Base-by-base conservation (phyloP, 2,888 invertebrate species). In the Hirudinaria manillensis region DNA sequence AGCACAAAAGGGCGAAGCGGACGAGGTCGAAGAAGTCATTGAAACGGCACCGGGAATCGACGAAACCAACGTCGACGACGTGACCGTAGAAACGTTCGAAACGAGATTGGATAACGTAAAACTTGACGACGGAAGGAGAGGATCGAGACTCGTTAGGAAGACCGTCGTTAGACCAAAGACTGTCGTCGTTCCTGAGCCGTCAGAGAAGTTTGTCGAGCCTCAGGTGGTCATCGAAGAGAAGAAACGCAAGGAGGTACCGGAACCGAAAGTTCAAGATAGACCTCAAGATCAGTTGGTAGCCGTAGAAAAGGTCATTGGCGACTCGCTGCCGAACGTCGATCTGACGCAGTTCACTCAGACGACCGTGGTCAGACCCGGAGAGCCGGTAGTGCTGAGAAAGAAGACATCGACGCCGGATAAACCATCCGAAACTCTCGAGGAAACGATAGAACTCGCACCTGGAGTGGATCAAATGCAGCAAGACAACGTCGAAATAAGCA, bases 11-110 rank as follows among this genome's bases (percentile, higher is more conserved):
- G 32, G 19, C 13, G 61, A 72, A n/a, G 61, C 72, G 6, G 72
- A 72, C 56, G 65, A 56, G 1, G 65, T 72, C 7, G 72, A 72
- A 72, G 72, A 72, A 36, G 53, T 72, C 3, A 32, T 67, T 6
- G 67, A 67, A 24, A 67, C 36, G 3, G 67, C 27, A 3, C 7
- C 67, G 4, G 67, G 67, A 67, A 32, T 67, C 32, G 67, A 67
- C 32, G 67, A 67, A 16, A 67, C 67, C 32, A 32, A 27, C 36
- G 32, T 34, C 24, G 6, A 24, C 29, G 29, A 67, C 21, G 21
- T 67, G 4, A 4, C 7, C 27, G 67, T 67, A 27, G 67, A 67
- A 32, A 67, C 32, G 27, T n/a, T 21, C 21, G 34, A 24, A 7
- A 24, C n/a, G n/a, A 24, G 34, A 45, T 34, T 38, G 7, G 32